Evolutionary conservation across 2,888 invertebrate genomes (phyloP).

Genomic region (Drosophila paranaensis): DNA sequence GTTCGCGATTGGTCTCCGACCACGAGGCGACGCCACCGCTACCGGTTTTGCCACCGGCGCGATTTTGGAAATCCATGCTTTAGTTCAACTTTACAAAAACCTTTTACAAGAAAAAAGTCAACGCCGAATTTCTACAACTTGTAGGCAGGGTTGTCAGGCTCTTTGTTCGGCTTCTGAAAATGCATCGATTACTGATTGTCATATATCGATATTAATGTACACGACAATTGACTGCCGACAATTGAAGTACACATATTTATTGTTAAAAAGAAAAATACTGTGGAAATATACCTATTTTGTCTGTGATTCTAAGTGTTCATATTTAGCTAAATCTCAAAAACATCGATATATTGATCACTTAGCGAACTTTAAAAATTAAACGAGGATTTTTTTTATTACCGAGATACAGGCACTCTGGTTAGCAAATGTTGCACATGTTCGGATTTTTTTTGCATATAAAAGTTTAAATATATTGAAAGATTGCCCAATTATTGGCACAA

Average conservation of each 20-base stretch:
- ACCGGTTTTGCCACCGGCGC: slow-evolving; percentile 99
- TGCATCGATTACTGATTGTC: neutral
- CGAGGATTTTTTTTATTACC: neutral
- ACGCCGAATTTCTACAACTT: slow-evolving; percentile 6
- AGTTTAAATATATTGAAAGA: slow-evolving; percentile 16
- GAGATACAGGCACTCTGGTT: slow-evolving; percentile 8
- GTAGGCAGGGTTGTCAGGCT: slow-evolving; percentile 17
- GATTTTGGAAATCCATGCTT: slow-evolving; percentile 98
- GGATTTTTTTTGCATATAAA: slow-evolving; percentile 28
- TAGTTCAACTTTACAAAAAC: slow-evolving; percentile 18
- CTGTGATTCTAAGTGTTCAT: neutral
- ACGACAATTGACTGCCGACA: neutral
- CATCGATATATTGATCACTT: slow-evolving; percentile 15
- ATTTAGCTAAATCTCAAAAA: neutral
- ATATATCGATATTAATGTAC: neutral
- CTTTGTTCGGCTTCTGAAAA: neutral
- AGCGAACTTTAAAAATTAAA: neutral
- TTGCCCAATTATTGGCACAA: neutral
- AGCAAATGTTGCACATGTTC: slow-evolving; percentile 47
- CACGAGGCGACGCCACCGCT: slow-evolving; percentile 99
- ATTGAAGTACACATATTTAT: neutral
- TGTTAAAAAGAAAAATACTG: neutral
- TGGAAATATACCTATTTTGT: neutral
- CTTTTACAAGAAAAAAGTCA: slow-evolving; percentile 10
- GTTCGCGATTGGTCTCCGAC: slow-evolving; percentile 98